Conservation (phyloP, 2,797 vertebrate species). For the Meda fulgida region DNA sequence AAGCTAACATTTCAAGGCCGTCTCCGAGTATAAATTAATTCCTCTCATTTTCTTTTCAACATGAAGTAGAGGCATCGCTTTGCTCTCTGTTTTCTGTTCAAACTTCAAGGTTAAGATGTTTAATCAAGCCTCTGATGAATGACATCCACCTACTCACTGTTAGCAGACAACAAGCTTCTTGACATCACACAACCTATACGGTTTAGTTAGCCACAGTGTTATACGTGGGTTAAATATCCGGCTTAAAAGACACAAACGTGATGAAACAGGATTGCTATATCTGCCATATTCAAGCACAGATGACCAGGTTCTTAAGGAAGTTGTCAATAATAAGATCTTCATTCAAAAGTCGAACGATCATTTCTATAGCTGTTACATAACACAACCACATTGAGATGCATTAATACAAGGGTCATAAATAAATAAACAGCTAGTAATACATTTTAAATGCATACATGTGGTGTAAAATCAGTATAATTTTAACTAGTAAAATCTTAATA, state of each 20-base stretch:
- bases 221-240: conserved; percentile 11
- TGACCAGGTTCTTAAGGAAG: background rate
- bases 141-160: conserved; percentile 26
- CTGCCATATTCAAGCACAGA: background rate
- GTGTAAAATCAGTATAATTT: background rate
- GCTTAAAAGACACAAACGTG: background rate
- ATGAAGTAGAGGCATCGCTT: background rate
- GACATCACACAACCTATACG: background rate
- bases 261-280: background rate
- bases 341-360: background rate
- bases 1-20: conserved; percentile 36
- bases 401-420: background rate
- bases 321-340: background rate
- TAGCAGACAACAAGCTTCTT: conserved; percentile 31
- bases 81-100: conserved; percentile 14
- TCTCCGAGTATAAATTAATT: conserved; percentile 30
- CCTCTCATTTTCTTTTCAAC: background rate
- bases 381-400: background rate
- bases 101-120: conserved; percentile 38
- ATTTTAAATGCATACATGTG: background rate
- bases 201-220: background rate
- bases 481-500: background rate
- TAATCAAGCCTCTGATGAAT: conserved; percentile 17
- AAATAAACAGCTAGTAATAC: background rate
- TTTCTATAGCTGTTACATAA: background rate